Base-by-base conservation (phyloP, 1,140 invertebrate species). In the Zaprionus africanus region DNA sequence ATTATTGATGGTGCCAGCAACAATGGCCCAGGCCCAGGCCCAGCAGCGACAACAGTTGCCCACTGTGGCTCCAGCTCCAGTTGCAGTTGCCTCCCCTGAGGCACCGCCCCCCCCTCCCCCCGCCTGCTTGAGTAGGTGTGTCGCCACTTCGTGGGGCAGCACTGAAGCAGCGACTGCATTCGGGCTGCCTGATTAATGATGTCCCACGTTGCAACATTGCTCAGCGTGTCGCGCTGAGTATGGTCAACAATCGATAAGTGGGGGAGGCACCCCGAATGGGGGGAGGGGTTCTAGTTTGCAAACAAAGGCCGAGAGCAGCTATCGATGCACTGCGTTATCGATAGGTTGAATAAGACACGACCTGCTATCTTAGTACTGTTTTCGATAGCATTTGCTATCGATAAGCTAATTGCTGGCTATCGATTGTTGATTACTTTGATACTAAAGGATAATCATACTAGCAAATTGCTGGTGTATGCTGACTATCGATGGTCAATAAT, bases 1-100 rank as follows among this genome's bases (percentile, higher is more conserved):
- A 87, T 86, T 86, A 86, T 86, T 86, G 82, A 86, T 86, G 83
- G 77, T 80, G 64, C 31, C 76, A 54, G 74, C 71, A 78, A 82
- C 83, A 82, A 85, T 85, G 71, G 73, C 59, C 72, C 72, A 17
- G 71, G 73, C 59, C 72, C 72, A 17, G 53, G 11, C 36, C 17
- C 66, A 49, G 26, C 34, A 17, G 24, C 53, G 43, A 17, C 56
- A 58, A 49, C 34, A 26, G 31, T 46, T 46, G 41, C 41, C 38
- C 38, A n/a, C 46, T 41, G 31, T 41, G 58, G 57, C 26, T 15
- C 38, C 54, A 46, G 34, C 49, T 13, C 12, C 2, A 22, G 22
- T 41, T 28, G 17, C 56, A 6, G 4, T 34, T 9, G 9, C 26
- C 26, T 0, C 28, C 15, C 9, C 12, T 7, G 9, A 38, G 36